Percentiles rank a stretch among this genome's conserved stretches.
These are phyloP conservation scores for Callaeas wilsoni DNA, from an alignment of 2,113 vertebrate species.

Conservation along the genomic window DNA sequence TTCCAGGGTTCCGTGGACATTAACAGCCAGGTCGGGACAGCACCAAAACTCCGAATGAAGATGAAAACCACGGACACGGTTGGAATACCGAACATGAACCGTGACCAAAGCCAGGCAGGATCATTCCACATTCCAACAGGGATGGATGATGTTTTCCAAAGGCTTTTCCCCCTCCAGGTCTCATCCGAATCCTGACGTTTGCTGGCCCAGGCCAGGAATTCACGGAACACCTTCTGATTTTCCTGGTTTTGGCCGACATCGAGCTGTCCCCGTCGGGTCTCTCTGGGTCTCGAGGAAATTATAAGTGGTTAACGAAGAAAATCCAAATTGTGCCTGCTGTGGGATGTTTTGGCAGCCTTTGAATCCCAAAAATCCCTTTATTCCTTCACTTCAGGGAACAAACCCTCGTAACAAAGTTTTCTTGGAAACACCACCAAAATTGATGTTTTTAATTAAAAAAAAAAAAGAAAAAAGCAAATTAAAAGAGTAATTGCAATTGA, in stretches of 20 bases:
- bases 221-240: neutral
- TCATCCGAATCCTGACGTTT: neutral
- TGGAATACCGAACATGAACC: rapidly evolving
- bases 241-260: neutral
- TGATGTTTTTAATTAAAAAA: neutral
- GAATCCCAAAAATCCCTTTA: neutral
- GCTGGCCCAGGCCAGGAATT: neutral
- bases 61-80: neutral
- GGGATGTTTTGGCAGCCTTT: neutral
- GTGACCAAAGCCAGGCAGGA: neutral
- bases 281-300: neutral
- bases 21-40: neutral
- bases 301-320: neutral
- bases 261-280: neutral
- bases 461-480: neutral
- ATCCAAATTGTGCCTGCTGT: neutral
- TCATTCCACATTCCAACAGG: neutral
- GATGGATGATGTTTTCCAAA: neutral
- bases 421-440: neutral
- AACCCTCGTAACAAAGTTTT: neutral
- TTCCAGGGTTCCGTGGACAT: neutral
- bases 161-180: neutral
- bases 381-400: conserved; percentile 11
- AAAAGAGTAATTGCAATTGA: neutral
- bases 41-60: neutral